These are phyloP conservation scores for Bovichtus diacanthus DNA, from an alignment of 2,797 vertebrate genomes.

Conservation along the genomic window DNA sequence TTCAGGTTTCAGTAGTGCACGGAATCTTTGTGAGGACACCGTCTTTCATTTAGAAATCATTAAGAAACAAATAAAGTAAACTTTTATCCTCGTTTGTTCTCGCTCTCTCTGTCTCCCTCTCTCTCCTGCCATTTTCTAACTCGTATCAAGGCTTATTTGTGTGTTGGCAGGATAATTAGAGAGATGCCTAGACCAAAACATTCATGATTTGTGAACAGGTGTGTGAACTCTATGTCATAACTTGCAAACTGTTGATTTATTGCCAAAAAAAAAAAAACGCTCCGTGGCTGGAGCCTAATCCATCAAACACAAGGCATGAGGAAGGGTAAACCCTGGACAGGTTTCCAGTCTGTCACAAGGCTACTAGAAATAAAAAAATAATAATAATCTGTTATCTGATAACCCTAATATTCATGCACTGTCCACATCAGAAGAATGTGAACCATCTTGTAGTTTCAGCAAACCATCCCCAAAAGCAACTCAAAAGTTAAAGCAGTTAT, in stretches of 20 bases:
- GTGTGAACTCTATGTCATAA: not conserved
- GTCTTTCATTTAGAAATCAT: too few species aligned
- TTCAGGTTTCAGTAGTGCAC: not conserved
- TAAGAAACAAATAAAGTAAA: not conserved
- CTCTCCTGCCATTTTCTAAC: not conserved
- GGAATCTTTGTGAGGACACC: not conserved
- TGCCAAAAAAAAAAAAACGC: not conserved
- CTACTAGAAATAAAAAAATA: not conserved
- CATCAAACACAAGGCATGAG: not conserved
- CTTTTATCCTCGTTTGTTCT: not conserved
- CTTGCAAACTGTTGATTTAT: not conserved
- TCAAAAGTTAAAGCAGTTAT: not conserved
- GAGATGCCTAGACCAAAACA: not conserved
- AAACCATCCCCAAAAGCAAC: not conserved
- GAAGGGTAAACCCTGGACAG: not conserved
- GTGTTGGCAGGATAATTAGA: not conserved
- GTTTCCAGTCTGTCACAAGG: not conserved
- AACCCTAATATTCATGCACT: too few species aligned
- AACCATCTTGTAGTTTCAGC: not conserved
- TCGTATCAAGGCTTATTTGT: not conserved
- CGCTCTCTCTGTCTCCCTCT: too few species aligned
- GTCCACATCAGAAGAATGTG: not conserved
- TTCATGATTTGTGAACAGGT: not conserved
- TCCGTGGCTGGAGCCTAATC: not conserved
- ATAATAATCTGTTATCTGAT: not conserved